These are phyloP conservation scores for Pyrrhosoma nymphula DNA, from an alignment of 2,888 invertebrate genomes.

Conservation along the genomic window DNA sequence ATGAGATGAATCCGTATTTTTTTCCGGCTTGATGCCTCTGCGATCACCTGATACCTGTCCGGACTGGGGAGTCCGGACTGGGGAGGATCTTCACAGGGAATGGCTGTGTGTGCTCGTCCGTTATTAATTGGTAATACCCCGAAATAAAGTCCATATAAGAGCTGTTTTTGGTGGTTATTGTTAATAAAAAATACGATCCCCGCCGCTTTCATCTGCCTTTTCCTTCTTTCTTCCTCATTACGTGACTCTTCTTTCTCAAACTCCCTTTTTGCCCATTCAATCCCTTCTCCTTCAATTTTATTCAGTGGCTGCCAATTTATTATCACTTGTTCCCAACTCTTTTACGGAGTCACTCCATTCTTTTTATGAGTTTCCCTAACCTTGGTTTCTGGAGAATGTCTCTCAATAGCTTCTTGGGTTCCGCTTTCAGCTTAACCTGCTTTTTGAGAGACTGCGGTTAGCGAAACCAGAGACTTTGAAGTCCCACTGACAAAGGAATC, in stretches of 20 bases:
- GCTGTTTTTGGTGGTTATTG: no score
- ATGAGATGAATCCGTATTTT: no score
- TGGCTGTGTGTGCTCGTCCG: no score
- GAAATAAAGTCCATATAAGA: no score
- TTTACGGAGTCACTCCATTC: not conserved
- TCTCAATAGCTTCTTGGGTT: not conserved
- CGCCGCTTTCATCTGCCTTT: not conserved
- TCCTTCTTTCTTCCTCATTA: not conserved
- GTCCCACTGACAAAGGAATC: not conserved
- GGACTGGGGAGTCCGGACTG: no score
- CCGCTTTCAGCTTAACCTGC: not conserved
- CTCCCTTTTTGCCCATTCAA: not conserved
- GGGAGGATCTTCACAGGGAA: no score
- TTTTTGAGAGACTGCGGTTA: not conserved
- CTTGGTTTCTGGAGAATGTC: not conserved
- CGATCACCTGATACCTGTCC: no score
- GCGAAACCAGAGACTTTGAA: not conserved
- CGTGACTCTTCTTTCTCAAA: not conserved
- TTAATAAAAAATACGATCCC: no score
- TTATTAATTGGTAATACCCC: no score
- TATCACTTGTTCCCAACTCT: not conserved
- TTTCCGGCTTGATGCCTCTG: no score
- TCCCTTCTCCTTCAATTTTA: not conserved
- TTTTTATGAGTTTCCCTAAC: not conserved
- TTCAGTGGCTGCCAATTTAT: not conserved